A percentile compares a stretch with the other conserved stretches of the same genome.
phyloP scores from a whole-genome alignment of 2,113 vertebrate species.

The Galemys pyrenaicus region DNA sequence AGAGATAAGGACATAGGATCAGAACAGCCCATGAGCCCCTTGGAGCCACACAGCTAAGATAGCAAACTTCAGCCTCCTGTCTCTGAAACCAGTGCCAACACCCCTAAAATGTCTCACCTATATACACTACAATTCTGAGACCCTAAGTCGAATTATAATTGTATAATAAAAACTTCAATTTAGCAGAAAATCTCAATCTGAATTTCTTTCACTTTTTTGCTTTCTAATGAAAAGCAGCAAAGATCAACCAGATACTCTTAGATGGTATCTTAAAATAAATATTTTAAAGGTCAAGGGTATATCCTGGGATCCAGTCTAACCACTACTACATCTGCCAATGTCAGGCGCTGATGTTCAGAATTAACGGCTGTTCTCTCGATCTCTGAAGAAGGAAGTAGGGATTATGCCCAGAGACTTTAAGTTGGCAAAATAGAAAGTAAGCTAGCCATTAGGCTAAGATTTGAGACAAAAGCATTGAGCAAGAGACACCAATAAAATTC shows the following conservation, averaged over 20 bases:
- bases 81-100: not conserved
- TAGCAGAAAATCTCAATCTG: not conserved
- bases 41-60: not conserved
- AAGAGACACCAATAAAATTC: no score
- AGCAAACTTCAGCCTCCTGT: not conserved
- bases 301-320: not conserved
- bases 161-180: not conserved
- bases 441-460: no score
- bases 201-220: not conserved
- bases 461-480: no score
- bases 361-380: not conserved
- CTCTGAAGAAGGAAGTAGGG: no score
- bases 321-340: not conserved
- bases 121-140: not conserved
- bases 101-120: not conserved
- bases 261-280: not conserved
- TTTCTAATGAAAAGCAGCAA: slow-evolving; percentile 4
- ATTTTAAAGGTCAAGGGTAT: not conserved
- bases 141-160: not conserved
- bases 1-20: not conserved
- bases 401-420: no score
- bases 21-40: not conserved
- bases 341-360: not conserved
- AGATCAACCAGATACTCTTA: not conserved
- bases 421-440: no score